Evolutionary conservation across 2,797 vertebrate genomes (phyloP).

Genomic region (Pyrocephalus nanus): DNA sequence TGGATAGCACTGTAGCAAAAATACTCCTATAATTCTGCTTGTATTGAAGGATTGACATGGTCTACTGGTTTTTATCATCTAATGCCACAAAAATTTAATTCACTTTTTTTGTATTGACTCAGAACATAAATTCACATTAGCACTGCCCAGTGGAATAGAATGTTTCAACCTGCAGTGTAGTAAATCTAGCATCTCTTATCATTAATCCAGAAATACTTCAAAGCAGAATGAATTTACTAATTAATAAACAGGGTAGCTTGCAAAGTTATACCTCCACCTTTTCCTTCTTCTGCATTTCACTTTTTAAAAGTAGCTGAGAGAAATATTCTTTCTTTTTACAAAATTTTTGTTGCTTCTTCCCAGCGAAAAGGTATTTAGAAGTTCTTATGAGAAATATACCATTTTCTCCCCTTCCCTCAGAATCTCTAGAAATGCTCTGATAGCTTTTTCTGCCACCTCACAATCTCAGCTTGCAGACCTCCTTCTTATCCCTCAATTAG

Average conservation of each 20-base stretch:
- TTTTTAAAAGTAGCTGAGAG: not conserved
- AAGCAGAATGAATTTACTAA: not conserved
- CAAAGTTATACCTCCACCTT: not conserved
- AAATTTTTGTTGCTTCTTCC: not conserved
- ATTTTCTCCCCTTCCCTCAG: not conserved
- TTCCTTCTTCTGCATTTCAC: not conserved
- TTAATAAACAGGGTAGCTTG: not conserved
- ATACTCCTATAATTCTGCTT: not conserved
- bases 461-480: not conserved
- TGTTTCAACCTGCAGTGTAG: not conserved
- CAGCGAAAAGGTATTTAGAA: not conserved
- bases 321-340: not conserved
- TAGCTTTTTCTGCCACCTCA: not conserved
- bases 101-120: not conserved
- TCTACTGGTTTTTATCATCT: not conserved
- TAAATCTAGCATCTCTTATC: not conserved
- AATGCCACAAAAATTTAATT: not conserved
- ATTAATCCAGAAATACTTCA: not conserved
- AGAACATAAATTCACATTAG: not conserved
- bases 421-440: not conserved
- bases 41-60: not conserved
- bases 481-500: not conserved
- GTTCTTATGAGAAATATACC: not conserved
- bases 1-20: not conserved
- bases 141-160: not conserved